A percentile compares a stretch with the other conserved stretches of the same genome.
phyloP scores from a whole-genome alignment of 2,113 vertebrate species.

The Sylvilagus bachmani region DNA sequence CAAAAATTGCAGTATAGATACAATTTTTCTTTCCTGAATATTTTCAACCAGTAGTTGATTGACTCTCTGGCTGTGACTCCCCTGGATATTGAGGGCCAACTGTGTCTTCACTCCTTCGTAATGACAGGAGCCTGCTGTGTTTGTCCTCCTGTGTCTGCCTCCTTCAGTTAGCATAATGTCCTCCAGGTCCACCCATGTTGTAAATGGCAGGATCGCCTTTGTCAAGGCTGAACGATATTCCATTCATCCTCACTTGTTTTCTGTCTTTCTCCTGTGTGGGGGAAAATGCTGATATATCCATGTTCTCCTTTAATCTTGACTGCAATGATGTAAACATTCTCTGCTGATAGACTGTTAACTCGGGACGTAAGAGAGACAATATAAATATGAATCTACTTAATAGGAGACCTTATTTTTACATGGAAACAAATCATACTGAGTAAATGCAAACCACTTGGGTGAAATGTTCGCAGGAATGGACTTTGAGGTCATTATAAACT shows the following conservation, averaged over 20 bases:
- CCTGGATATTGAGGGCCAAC: too few species aligned
- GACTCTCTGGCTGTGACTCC: too few species aligned
- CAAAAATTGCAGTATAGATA: too few species aligned
- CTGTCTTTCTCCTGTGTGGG: neutral
- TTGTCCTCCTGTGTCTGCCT: neutral
- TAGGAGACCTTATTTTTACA: constrained; percentile 67
- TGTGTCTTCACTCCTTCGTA: neutral
- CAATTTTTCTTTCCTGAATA: too few species aligned
- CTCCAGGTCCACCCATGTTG: neutral
- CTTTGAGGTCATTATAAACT: constrained; percentile 61
- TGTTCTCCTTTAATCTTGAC: constrained; percentile 50
- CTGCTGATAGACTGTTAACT: constrained; percentile 21
- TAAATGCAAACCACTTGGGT: constrained; percentile 15
- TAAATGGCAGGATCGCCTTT: neutral
- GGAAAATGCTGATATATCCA: neutral
- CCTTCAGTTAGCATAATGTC: neutral
- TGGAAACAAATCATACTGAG: constrained; percentile 41
- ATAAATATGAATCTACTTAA: neutral
- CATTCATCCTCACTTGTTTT: neutral
- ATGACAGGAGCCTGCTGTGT: too few species aligned
- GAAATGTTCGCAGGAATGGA: constrained; percentile 69
- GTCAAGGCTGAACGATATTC: neutral
- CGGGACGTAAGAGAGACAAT: constrained; percentile 11
- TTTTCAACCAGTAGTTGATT: too few species aligned
- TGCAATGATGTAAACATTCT: neutral